Evolutionary conservation across 1,140 invertebrate species (phyloP).

Genomic region (Caenorhabditis inopinata): DNA sequence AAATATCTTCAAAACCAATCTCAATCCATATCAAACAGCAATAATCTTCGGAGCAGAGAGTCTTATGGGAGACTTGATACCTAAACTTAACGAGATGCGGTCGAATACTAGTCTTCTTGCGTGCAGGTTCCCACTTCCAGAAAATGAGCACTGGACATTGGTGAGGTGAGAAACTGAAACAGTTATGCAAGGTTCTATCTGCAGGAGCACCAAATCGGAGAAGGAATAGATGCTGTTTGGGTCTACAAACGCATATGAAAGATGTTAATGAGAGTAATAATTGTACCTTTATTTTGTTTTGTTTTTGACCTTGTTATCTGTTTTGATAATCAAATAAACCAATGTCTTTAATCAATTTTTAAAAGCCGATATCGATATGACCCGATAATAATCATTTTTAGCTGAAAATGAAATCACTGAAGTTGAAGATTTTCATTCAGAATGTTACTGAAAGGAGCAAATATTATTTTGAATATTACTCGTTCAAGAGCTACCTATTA

Average conservation of each 20-base stretch:
- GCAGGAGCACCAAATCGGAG: conserved; percentile 51
- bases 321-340: not conserved
- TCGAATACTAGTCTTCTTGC: conserved; percentile 53
- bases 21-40: conserved; percentile 54
- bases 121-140: conserved; percentile 60
- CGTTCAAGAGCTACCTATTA: conserved; percentile 44
- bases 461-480: not conserved
- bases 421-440: not conserved
- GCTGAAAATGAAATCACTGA: not conserved
- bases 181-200: conserved; percentile 9
- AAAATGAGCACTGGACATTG: conserved; percentile 40
- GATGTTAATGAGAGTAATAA: not conserved
- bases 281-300: not conserved
- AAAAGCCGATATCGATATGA: not conserved
- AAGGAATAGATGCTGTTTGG: conserved; percentile 63
- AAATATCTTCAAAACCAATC: conserved; percentile 60
- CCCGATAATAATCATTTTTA: not conserved
- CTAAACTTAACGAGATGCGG: conserved; percentile 58
- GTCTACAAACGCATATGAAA: conserved; percentile 50
- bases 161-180: not conserved
- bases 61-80: conserved; percentile 56
- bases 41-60: conserved; percentile 62
- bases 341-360: not conserved
- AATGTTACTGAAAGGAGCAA: not conserved
- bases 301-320: not conserved